Evolutionary conservation across 2,113 vertebrate genomes (phyloP), one percentile per base, ranked within the genome.

Genomic region (Centropus unirufus): DNA sequence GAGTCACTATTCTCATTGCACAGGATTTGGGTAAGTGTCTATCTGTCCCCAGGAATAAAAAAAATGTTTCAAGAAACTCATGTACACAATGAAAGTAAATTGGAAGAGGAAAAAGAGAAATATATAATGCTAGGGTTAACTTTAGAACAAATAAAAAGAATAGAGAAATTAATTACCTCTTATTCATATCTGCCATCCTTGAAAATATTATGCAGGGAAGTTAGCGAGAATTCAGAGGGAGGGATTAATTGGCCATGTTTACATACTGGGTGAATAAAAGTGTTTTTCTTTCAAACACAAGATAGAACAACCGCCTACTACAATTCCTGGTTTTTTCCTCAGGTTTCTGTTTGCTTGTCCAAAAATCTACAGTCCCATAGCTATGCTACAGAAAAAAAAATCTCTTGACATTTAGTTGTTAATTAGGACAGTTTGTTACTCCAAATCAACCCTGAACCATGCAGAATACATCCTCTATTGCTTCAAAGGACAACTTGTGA

Each of bases 271-370:
- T 29, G 14, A 72, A 62, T 30, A 30, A 32, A 58, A 42, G 4
- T 24, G 17, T 20, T 85, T 59, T 90, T 5, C 5, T 89, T 78
- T 63, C 52, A 27, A 0, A 0, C 2, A 4, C 7, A 67, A 58
- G 1, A 5, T 61, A 6, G 22, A 36, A 44, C 6, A 0, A 0
- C 30, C 58, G 27, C 42, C 36, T 46, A 30, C 15, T 1, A 4
- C 26, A 85, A n/a, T 79, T 62, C 39, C 14, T 85, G 15, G 1
- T 59, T 59, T 86, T 87, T 77, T 13, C 4, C 12, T 81, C 7
- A 8, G 8, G 10, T 87, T 91, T 8, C 5, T 42, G 2, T 36
- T 19, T 12, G 2, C 4, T 52, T 81, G 49, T 32, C 46, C 1
- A 6, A 75, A 74, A 67, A 46, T 26, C 29, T 64, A 64, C 30